These are phyloP conservation scores for Incurvaria masculella DNA, from an alignment of 2,888 invertebrate genomes.

Conservation along the genomic window DNA sequence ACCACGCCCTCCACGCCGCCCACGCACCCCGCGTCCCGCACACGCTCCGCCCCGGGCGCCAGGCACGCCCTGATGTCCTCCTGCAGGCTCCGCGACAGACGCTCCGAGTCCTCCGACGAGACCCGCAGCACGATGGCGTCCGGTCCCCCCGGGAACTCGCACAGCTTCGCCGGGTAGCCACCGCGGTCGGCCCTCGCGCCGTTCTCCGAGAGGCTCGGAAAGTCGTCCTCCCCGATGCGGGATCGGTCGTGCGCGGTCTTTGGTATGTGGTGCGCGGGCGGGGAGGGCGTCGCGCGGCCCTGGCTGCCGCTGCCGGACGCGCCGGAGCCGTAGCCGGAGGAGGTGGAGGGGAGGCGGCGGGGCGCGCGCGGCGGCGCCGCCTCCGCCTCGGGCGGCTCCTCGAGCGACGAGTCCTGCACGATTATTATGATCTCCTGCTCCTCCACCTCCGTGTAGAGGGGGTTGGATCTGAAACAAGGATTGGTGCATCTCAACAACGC, in stretches of 20 bases:
- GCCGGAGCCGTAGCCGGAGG: slow-evolving; percentile 39
- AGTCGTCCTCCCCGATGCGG: not conserved
- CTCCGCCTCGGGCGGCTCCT: slow-evolving; percentile 23
- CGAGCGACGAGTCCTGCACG: slow-evolving; percentile 41
- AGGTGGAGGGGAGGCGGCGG: slow-evolving; percentile 42
- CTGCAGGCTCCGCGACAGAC: slow-evolving; percentile 41
- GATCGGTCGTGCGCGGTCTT: slow-evolving; percentile 29
- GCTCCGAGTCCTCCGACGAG: slow-evolving; percentile 37
- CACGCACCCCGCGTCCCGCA: slow-evolving; percentile 42
- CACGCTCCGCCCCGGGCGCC: slow-evolving; percentile 13
- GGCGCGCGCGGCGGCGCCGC: slow-evolving; percentile 29
- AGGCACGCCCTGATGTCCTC: slow-evolving; percentile 46
- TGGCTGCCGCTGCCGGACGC: slow-evolving; percentile 41
- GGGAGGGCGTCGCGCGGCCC: slow-evolving; percentile 40
- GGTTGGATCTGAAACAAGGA: slow-evolving; percentile 35
- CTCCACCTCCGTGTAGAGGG: slow-evolving; percentile 45
- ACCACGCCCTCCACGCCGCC: slow-evolving; percentile 56
- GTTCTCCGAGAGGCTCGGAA: slow-evolving; percentile 27
- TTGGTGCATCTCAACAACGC: no score
- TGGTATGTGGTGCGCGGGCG: slow-evolving; percentile 25
- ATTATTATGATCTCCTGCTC: slow-evolving; percentile 51
- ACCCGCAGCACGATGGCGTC: slow-evolving; percentile 17
- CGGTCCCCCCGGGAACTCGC: not conserved
- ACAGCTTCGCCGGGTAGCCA: not conserved
- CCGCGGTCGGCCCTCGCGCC: slow-evolving; percentile 36